Base-by-base conservation (phyloP, 2,113 vertebrate species). In the Phylloscopus whistleri region DNA sequence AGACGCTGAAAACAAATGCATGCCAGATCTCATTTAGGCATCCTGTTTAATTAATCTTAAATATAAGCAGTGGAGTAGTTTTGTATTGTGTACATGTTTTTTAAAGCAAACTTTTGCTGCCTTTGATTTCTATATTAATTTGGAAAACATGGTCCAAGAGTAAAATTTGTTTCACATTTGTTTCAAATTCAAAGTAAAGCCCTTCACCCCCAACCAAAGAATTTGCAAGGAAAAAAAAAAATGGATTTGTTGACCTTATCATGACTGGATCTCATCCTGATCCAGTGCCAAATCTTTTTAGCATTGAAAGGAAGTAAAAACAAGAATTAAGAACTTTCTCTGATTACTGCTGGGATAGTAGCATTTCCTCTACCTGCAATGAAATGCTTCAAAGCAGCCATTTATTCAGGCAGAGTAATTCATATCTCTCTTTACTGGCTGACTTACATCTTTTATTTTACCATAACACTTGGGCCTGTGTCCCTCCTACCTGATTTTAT, bases 291-390 rank as follows among this genome's bases (percentile, higher is more conserved):
- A 75, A 82, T 84, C 72, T 75, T 94, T 91, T 53, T 79, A 72
- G 60, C 49, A 75, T 28, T 76, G 77, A 96, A 94, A 94, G 89
- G 83, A 95, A 94, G 79, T 59, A 35, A 96, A 96, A 94, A 48
- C 63, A 94, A 69, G 84, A 87, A 79, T 93, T 77, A 96, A 93
- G 91, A 86, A 82, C 89, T 93, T 94, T 95, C 91, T 97, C 81
- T 91, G 86, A 93, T 96, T 96, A 91, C 89, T 5, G 0, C 46
- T 66, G 49, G 75, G 53, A 88, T 90, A 95, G 44, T 48, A 72
- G 27, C 22, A 39, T 85, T 95, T 87, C 80, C 84, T 67, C 37
- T 87, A 68, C 78, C 81, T 95, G 66, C 82, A 87, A 87, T 35
- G 58, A 94, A 90, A 89, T 55, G 79, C 56, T 90, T 87, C 89